These are phyloP conservation scores for Xestobium rufovillosum DNA, from an alignment of 2,888 invertebrate species.

Conservation along the genomic window DNA sequence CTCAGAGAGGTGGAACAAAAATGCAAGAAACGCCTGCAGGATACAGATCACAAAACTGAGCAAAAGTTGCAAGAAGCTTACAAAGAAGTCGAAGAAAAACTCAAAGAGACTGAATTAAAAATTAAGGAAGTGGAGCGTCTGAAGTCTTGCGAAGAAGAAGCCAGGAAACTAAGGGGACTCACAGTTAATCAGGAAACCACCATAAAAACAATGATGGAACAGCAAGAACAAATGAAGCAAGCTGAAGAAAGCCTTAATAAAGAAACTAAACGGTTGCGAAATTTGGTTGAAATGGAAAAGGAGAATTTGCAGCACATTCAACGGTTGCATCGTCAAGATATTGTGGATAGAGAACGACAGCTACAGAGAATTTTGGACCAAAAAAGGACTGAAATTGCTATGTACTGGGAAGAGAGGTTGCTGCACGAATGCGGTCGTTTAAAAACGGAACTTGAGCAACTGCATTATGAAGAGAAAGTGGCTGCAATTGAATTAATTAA, in stretches of 20 bases:
- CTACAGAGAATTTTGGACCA: conserved; percentile 43
- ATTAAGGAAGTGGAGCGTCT: conserved; percentile 44
- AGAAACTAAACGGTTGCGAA: conserved; percentile 44
- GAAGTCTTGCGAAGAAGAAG: conserved; percentile 50
- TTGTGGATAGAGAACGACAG: conserved; percentile 43
- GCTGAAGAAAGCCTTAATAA: conserved; percentile 51
- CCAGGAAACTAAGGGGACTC: conserved; percentile 49
- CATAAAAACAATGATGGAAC: conserved; percentile 48
- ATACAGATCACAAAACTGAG: conserved; percentile 52
- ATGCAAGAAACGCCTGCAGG: conserved; percentile 56
- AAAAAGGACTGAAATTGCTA: conserved; percentile 49
- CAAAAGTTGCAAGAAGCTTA: conserved; percentile 46
- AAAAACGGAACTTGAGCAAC: conserved; percentile 53
- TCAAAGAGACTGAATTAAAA: conserved; percentile 39
- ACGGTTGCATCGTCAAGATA: conserved; percentile 39
- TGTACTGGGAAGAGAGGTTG: conserved; percentile 58
- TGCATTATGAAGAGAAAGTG: conserved; percentile 54
- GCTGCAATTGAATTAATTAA: conserved; percentile 50
- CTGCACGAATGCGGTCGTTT: conserved; percentile 55
- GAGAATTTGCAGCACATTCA: conserved; percentile 41
- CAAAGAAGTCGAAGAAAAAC: conserved; percentile 37
- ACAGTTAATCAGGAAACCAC: conserved; percentile 54
- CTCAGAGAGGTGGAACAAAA: conserved; percentile 65
- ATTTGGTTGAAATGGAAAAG: conserved; percentile 39
- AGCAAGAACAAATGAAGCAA: conserved; percentile 49